Evolutionary conservation across 2,797 vertebrate species (phyloP).

Genomic region (Potorous gilbertii): DNA sequence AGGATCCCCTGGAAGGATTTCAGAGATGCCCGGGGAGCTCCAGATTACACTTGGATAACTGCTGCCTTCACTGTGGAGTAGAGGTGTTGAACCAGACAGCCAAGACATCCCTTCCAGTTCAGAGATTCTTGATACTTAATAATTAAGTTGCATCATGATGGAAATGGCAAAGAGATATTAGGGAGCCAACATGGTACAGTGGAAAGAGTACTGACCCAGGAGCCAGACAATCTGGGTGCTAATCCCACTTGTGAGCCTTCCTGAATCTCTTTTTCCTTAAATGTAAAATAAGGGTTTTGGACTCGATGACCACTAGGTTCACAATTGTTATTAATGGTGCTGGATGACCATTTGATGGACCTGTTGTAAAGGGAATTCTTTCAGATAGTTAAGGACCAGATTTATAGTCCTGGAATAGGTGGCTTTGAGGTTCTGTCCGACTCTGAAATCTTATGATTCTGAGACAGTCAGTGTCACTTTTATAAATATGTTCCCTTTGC

Average conservation of each 20-base stretch:
- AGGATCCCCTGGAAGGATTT: not conserved
- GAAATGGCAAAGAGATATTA: not conserved
- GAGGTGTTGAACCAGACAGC: not conserved
- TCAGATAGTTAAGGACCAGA: not conserved
- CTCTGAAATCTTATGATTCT: not conserved
- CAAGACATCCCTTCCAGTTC: not conserved
- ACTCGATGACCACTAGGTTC: not conserved
- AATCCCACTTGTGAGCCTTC: not conserved
- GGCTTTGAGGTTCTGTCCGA: not conserved
- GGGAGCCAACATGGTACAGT: not conserved
- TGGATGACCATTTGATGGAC: not conserved
- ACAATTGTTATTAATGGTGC: not conserved
- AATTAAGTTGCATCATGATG: not conserved
- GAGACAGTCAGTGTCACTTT: constrained; percentile 15
- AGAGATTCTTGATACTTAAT: not conserved
- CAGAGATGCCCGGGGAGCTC: not conserved
- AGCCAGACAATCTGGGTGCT: not conserved
- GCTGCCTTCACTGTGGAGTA: not conserved
- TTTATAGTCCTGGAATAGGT: not conserved
- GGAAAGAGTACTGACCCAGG: not conserved
- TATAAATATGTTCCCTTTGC: constrained; percentile 51
- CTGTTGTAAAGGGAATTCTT: not conserved
- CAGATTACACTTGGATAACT: not conserved
- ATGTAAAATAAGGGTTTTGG: not conserved
- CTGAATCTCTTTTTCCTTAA: not conserved